Base-by-base conservation (phyloP, 2,888 invertebrate genomes). In the Heterodera filipjevi region DNA sequence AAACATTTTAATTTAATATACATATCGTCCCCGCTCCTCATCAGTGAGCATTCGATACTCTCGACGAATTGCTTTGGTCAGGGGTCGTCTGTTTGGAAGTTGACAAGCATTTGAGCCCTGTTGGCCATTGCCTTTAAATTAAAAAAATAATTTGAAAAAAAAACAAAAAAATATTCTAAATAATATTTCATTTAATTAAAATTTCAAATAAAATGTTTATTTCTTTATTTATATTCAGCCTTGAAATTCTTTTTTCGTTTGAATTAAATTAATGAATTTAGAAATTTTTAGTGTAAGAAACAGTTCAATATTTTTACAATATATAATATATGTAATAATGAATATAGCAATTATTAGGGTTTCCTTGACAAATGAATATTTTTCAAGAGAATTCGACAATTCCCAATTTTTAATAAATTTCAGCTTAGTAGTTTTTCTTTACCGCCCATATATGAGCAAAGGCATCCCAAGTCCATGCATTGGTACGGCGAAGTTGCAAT, bases 381-480 rank as follows among this genome's bases (percentile, higher is more conserved):
- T 39, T 39, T 39, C 10, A 39, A 39, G 10, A 3, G 10, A 39
- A 39, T 39, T 39, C 6, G 6, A 10, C 12, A 39, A 10, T 39
- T 39, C n/a, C n/a, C n/a, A n/a, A n/a, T n/a, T n/a, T n/a, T n/a
- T n/a, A n/a, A n/a, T n/a, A n/a, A n/a, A n/a, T n/a, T n/a, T n/a
- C n/a, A n/a, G n/a, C n/a, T n/a, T n/a, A n/a, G n/a, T n/a, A 39
- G 12, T 10, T 10, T 12, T 1, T 0, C 6, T 39, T 53, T 27
- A 83, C 85, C 86, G 77, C 86, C 82, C 71, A 87, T 79, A 80
- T 85, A 86, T 22, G 82, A 79, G 77, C 87, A 88, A 49, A 88
- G 80, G 77, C 88, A 88, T 27, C 84, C 82, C 66, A 88, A 77
- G 77, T 85, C 86, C 86, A 88, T 84, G 81, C 88, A 88, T 78